Base-by-base conservation (phyloP, 2,888 invertebrate genomes). In the Mythimna ferrago region DNA sequence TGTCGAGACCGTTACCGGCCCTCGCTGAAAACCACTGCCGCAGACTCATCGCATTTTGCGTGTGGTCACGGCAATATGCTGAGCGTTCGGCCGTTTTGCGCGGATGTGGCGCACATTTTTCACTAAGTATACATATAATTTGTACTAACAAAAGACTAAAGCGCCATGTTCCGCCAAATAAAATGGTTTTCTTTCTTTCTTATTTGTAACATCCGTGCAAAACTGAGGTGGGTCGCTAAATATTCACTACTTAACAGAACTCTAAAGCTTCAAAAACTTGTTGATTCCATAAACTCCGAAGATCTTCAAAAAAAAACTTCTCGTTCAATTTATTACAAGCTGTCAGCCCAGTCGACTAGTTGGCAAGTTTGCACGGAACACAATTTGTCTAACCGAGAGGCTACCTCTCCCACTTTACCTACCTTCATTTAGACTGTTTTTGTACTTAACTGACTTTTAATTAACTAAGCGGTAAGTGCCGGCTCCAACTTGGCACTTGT, bases 361-460 rank as follows among this genome's bases (percentile, higher is more conserved):
- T 71, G 35, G 21, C 51, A 81, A 84, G 66, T 79, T 81, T 63
- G 57, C 60, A 65, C 66, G 51, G 54, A 82, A 79, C 72, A 81
- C 75, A 82, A 79, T 83, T 78, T 78, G 71, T 76, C 76, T 80
- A 73, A 75, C 71, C 58, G 68, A 60, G 54, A n/a, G n/a, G n/a
- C n/a, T n/a, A n/a, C 56, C 32, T 41, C 65, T 71, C 21, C 38
- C 69, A 64, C 64, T 73, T 77, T 72, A 85, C 74, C 81, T 81
- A 85, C 74, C 81, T 81, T 71, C 67, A 75, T 83, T 83, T 73
- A 58, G 73, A 78, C 70, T 82, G 71, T 82, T 83, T 82, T 80
- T 77, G 78, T 76, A 81, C 82, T 78, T 81, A 83, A 83, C 80
- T 83, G 79, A 76, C 71, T 78, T 83, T 80, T 77, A 83, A 83